Percentiles rank a stretch among this genome's conserved stretches.
Evolutionary conservation across 2,113 vertebrate genomes (phyloP).

Genomic region (Scophthalmus maximus): DNA sequence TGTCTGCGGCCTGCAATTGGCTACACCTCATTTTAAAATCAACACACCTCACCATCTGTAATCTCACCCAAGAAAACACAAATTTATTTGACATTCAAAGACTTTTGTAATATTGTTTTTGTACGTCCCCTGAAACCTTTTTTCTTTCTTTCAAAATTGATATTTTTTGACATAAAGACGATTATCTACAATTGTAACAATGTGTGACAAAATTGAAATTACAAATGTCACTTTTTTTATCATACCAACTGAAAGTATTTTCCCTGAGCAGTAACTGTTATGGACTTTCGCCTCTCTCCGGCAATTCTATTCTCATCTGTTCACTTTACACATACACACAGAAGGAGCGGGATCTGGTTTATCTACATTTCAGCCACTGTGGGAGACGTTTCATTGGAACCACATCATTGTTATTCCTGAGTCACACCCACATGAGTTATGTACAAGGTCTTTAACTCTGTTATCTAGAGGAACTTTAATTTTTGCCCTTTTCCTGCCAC

Average conservation of each 20-base stretch:
- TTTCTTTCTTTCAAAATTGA: too few species aligned
- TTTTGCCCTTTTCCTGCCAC: not conserved
- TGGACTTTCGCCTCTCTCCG: not conserved
- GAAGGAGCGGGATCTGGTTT: conserved; percentile 24
- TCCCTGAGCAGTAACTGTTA: not conserved
- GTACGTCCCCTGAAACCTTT: too few species aligned
- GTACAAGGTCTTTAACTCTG: not conserved
- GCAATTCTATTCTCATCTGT: not conserved
- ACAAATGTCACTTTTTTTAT: not conserved
- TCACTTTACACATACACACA: not conserved
- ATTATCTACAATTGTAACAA: not conserved
- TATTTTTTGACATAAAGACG: too few species aligned
- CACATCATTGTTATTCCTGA: not conserved
- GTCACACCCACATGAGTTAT: conserved; percentile 15
- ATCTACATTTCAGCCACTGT: conserved; percentile 29
- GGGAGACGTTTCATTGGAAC: conserved; percentile 19
- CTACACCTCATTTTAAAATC: too few species aligned
- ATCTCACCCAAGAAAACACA: too few species aligned
- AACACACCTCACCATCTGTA: too few species aligned
- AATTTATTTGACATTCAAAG: too few species aligned
- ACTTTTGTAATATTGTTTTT: not conserved
- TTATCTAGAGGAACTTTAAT: not conserved
- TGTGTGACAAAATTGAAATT: not conserved
- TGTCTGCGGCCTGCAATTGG: too few species aligned
- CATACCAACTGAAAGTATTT: not conserved